Evolutionary conservation across 2,888 invertebrate genomes (phyloP).

Genomic region (Microctonus hyperodae): DNA sequence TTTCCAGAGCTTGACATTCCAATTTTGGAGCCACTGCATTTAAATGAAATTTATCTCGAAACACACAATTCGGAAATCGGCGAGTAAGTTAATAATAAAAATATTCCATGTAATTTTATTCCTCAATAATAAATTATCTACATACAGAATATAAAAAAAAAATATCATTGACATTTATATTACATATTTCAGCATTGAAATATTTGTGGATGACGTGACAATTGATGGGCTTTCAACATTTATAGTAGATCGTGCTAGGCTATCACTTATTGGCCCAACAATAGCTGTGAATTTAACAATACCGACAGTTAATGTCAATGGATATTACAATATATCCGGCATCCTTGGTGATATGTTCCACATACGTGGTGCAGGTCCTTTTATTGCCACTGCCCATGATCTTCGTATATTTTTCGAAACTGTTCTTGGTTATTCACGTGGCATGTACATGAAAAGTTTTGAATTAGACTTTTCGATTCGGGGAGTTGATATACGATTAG

Average conservation of each 20-base stretch:
- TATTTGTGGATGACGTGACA: slow-evolving; percentile 46
- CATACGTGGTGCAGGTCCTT: slow-evolving; percentile 49
- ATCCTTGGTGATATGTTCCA: slow-evolving; percentile 49
- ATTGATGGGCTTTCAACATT: slow-evolving; percentile 52
- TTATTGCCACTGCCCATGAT: slow-evolving; percentile 45
- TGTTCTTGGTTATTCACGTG: slow-evolving; percentile 51
- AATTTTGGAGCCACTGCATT: slow-evolving; percentile 50
- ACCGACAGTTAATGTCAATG: slow-evolving; percentile 49
- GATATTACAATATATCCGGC: slow-evolving; percentile 54
- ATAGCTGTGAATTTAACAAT: slow-evolving; percentile 53
- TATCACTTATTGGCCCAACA: slow-evolving; percentile 54
- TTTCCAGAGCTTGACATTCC: slow-evolving; percentile 55
- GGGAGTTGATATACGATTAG: slow-evolving; percentile 43
- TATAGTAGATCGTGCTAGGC: slow-evolving; percentile 49
- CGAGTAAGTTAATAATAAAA: slow-evolving; percentile 44
- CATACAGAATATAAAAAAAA: too few relatives aligned
- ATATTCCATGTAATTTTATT: background rate
- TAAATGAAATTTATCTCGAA: slow-evolving; percentile 48
- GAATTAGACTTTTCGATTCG: slow-evolving; percentile 53
- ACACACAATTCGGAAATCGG: slow-evolving; percentile 54
- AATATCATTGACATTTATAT: too few relatives aligned
- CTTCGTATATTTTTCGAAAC: slow-evolving; percentile 51
- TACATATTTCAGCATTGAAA: slow-evolving; percentile 44
- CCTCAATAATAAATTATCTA: background rate
- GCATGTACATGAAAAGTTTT: slow-evolving; percentile 56